phyloP scores from a whole-genome alignment of 2,888 invertebrate genomes.

The Cylindroiulus punctatus region DNA sequence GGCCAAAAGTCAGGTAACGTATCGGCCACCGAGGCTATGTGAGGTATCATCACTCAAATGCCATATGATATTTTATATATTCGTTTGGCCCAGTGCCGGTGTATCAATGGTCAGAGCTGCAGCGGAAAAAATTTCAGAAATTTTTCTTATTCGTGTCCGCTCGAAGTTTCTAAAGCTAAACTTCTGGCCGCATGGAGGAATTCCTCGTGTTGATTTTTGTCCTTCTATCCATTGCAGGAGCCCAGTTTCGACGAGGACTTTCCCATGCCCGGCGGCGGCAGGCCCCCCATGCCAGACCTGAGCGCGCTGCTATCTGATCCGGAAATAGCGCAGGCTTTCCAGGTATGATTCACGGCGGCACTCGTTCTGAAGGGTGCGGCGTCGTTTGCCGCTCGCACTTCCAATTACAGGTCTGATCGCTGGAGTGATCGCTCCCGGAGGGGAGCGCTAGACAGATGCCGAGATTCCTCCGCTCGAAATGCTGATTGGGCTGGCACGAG shows the following conservation, averaged over 20 bases:
- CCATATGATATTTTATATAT: too few relatives aligned
- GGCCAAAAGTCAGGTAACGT: constrained; percentile 59
- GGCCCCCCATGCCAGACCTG: constrained; percentile 67
- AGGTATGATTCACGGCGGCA: constrained; percentile 61
- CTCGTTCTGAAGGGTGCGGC: background rate
- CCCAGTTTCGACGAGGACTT: background rate
- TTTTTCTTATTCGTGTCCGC: too few relatives aligned
- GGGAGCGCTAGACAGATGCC: background rate
- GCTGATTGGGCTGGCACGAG: background rate
- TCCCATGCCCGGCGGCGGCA: background rate
- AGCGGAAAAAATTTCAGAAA: too few relatives aligned
- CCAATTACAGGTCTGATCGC: background rate
- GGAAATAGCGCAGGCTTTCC: constrained; percentile 73
- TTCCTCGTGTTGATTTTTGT: background rate
- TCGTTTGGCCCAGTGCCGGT: too few relatives aligned
- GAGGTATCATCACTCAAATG: too few relatives aligned
- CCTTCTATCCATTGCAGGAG: background rate
- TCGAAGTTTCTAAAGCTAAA: too few relatives aligned
- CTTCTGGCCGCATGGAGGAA: too few relatives aligned
- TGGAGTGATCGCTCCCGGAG: background rate
- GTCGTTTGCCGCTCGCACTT: background rate
- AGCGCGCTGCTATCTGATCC: constrained; percentile 77
- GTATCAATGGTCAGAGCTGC: too few relatives aligned
- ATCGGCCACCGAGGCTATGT: too few relatives aligned
- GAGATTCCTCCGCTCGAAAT: background rate